These are phyloP conservation scores for Colossoma macropomum DNA, from an alignment of 2,113 vertebrate species.

Conservation along the genomic window DNA sequence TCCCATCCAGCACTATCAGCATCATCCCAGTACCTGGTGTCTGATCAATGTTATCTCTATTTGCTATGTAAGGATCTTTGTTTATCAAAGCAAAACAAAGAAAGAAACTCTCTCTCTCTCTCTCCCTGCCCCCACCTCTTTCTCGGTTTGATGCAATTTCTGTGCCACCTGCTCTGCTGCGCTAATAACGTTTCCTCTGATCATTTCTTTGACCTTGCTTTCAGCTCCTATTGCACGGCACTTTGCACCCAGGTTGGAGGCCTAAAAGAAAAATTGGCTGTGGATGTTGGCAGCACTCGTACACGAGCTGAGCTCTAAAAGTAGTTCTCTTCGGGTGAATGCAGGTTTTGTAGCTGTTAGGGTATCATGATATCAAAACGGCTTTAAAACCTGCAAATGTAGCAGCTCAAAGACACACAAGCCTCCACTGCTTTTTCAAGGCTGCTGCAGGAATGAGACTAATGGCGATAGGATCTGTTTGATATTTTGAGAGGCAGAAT, in stretches of 20 bases:
- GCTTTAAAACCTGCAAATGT: constrained; percentile 14
- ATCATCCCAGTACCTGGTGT: too few relatives aligned
- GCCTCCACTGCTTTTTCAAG: neutral
- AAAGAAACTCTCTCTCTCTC: too few relatives aligned
- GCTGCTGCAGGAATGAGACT: constrained; percentile 1
- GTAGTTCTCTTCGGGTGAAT: neutral
- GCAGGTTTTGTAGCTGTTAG: neutral
- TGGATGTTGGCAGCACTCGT: neutral
- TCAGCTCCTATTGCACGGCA: neutral
- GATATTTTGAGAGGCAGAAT: constrained; percentile 33
- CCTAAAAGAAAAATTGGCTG: neutral
- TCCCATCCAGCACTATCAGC: too few relatives aligned
- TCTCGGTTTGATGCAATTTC: neutral
- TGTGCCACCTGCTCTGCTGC: neutral
- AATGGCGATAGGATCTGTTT: constrained; percentile 35
- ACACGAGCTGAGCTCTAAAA: neutral
- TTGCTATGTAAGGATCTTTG: too few relatives aligned
- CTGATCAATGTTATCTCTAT: too few relatives aligned
- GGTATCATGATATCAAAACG: constrained; percentile 6
- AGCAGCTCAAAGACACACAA: constrained; percentile 17
- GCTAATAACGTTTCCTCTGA: neutral
- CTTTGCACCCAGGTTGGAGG: constrained; percentile 25
- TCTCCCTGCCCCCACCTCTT: neutral
- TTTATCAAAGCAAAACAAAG: too few relatives aligned
- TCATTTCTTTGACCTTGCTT: constrained; percentile 15